phyloP scores from a whole-genome alignment of 2,113 vertebrate species.

The Crotalus horridus region DNA sequence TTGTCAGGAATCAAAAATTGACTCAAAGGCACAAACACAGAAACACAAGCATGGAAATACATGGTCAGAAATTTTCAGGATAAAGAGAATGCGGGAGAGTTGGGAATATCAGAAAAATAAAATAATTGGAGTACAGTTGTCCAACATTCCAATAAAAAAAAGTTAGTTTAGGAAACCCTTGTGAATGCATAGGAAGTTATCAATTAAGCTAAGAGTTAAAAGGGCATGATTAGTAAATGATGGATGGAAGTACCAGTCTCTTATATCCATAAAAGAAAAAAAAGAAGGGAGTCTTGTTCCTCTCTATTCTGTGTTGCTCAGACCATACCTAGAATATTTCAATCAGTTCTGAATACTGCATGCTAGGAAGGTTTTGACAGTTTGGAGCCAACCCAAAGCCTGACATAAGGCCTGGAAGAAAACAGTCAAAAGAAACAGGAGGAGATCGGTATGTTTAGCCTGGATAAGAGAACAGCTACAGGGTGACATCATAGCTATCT shows the following conservation, averaged over 20 bases:
- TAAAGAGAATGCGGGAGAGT: not conserved
- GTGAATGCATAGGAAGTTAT: not conserved
- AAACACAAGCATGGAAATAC: not conserved
- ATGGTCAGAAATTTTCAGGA: not conserved
- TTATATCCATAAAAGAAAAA: not conserved
- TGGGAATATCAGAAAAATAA: not conserved
- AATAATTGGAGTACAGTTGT: not conserved
- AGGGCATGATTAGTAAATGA: not conserved
- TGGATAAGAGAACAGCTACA: not conserved
- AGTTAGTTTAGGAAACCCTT: not conserved
- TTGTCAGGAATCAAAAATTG: not conserved
- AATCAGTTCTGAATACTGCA: not conserved
- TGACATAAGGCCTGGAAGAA: not conserved
- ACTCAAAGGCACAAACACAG: not conserved
- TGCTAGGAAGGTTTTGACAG: not conserved
- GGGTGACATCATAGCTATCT: not conserved
- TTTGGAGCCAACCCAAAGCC: not conserved
- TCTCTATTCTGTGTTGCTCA: not conserved
- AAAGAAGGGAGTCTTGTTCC: not conserved
- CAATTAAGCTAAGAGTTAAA: not conserved
- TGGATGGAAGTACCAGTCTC: not conserved
- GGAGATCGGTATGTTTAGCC: not conserved
- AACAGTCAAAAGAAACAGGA: not conserved
- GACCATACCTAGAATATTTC: not conserved
- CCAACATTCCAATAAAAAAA: not conserved